Base-by-base conservation (phyloP, 1,140 invertebrate genomes). In the Aporrectodea caliginosa region DNA sequence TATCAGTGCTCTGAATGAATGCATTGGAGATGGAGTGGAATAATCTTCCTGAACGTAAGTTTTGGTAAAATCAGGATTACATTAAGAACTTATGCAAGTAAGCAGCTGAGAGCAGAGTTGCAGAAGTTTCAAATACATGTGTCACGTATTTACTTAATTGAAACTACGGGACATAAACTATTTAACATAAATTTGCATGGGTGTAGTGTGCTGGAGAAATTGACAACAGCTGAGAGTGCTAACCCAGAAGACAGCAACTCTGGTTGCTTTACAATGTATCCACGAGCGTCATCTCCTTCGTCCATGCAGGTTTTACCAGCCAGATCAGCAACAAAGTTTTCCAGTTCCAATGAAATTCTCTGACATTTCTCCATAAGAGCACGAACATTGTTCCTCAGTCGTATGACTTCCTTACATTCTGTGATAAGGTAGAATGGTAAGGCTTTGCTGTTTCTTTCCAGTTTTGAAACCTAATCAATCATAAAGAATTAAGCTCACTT, bases 291-390 rank as follows among this genome's bases (percentile, higher is more conserved):
- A 74, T 78, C 77, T 22, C 82, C 83, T 2, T 77, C 82, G 16
- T 82, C 79, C 35, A 83, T 74, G 29, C 78, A 73, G 12, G 77
- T 73, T 22, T 81, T n/a, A 32, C 80, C 75, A 16, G 84, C 85
- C 29, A 90, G 83, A 33, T 84, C 82, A n/a, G 85, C 84, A 0
- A 90, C 90, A 16, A 88, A 84, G n/a, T 83, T 81, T 76, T 87
- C 87, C 86, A 90, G 88, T 43, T 89, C 83, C 12, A 85, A 80
- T 0, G 86, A 87, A 69, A 91, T 89, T 34, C 85, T 85, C 78
- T 90, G 87, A 84, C 90, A 91, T 74, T 86, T 87, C 73, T 87
- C 83, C 89, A 91, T 90, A 27, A 91, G 82, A 77, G 86, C 85
- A 1, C 83, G 85, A 0, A 91, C 86, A 2, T 87, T 86, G 71